Evolutionary conservation across 2,113 vertebrate genomes (phyloP).

Genomic region (Sitta europaea): DNA sequence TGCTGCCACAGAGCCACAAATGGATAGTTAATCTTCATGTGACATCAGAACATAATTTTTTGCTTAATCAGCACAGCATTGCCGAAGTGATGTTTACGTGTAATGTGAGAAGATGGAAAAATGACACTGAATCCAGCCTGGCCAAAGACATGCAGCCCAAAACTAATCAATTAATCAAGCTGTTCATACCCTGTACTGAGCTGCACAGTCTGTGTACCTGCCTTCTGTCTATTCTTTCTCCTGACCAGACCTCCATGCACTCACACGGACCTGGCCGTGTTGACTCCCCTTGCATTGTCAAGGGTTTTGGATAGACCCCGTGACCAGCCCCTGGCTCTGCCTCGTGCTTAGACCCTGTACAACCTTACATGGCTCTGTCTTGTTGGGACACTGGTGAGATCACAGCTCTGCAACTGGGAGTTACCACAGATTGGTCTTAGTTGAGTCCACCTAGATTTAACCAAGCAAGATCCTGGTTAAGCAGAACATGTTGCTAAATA

Average conservation of each 20-base stretch:
- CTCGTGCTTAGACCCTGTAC: not conserved
- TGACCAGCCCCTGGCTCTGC: not conserved
- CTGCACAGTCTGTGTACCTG: accelerated
- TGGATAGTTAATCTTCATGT: not conserved
- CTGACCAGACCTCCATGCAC: accelerated
- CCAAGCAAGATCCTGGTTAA: not conserved
- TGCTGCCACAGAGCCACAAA: not conserved
- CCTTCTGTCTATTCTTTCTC: not conserved
- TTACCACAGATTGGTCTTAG: not conserved
- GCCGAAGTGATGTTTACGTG: not conserved
- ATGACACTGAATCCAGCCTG: not conserved
- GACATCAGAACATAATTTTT: not conserved
- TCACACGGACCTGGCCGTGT: not conserved
- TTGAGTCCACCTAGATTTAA: not conserved
- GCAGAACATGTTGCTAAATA: not conserved
- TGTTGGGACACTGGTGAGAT: not conserved
- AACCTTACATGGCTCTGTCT: not conserved
- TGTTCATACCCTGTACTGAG: accelerated
- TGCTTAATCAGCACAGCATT: not conserved
- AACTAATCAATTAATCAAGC: not conserved
- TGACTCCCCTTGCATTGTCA: not conserved
- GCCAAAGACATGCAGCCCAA: not conserved
- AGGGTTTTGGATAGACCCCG: not conserved
- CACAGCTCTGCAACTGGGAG: not conserved
- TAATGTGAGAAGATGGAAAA: not conserved